Evolutionary conservation across 2,888 invertebrate species (phyloP), one percentile per base, ranked within the genome.

Genomic region (Bugula neritina): DNA sequence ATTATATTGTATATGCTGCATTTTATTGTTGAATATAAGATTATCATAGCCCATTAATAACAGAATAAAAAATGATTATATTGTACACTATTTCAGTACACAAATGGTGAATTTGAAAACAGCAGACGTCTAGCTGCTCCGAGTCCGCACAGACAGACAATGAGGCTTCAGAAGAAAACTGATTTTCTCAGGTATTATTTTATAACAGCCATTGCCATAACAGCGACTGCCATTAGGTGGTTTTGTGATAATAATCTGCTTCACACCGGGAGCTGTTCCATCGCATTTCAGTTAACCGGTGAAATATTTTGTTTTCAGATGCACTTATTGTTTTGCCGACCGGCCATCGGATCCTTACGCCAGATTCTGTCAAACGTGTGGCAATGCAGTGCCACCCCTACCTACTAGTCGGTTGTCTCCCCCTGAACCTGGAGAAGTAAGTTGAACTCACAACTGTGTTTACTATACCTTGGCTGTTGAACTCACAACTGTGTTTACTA

Each of bases 161-260:
- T 82, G 76, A 75, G 82, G 58, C 76, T 83, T 0, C 82, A 84
- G 75, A 76, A 80, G 54, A 81, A 83, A 75, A 80, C 82, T 35
- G 82, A 83, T 74, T 81, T 81, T 73, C 77, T 83, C 54, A 82
- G 80, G 82, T 83, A 76, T 5, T 10, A 69, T n/a, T n/a, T n/a
- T n/a, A n/a, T n/a, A n/a, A n/a, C n/a, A n/a, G n/a, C n/a, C n/a
- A n/a, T n/a, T n/a, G n/a, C n/a, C n/a, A n/a, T n/a, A n/a, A n/a
- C n/a, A n/a, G n/a, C n/a, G n/a, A n/a, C n/a, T n/a, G n/a, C n/a
- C n/a, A n/a, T n/a, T n/a, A n/a, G n/a, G n/a, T n/a, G n/a, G n/a
- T n/a, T n/a, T n/a, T n/a, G n/a, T n/a, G n/a, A n/a, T n/a, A n/a
- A n/a, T n/a, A n/a, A n/a, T n/a, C n/a, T n/a, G n/a, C n/a, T n/a